phyloP scores from a whole-genome alignment of 2,797 vertebrate species.

The Carcharodon carcharias region DNA sequence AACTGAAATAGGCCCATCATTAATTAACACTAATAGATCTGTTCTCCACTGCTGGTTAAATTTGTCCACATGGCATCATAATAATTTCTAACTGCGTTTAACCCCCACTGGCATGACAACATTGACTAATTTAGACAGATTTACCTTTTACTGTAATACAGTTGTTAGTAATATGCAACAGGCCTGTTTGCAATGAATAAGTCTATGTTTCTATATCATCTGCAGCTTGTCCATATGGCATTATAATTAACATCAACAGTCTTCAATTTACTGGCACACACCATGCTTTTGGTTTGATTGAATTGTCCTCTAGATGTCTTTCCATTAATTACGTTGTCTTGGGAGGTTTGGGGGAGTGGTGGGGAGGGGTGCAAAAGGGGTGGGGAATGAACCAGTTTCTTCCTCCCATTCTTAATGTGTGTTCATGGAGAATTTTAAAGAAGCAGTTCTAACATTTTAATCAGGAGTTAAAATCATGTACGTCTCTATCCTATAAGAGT shows the following conservation, averaged over 20 bases:
- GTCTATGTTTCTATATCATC: background rate
- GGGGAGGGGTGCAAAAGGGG: no score
- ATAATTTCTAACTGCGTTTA: background rate
- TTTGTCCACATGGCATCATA: background rate
- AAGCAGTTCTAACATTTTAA: background rate
- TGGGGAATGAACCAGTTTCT: background rate
- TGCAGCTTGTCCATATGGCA: background rate
- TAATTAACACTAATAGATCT: background rate
- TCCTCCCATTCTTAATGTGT: background rate
- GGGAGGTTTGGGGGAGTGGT: background rate
- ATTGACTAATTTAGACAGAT: constrained; percentile 3
- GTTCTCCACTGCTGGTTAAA: background rate
- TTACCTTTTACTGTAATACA: background rate
- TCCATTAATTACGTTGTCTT: background rate
- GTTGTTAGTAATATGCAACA: background rate
- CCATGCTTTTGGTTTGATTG: background rate
- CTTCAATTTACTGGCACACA: background rate
- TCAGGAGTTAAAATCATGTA: background rate
- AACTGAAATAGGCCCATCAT: background rate
- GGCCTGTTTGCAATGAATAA: background rate
- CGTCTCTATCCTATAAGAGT: background rate
- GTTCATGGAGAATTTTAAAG: background rate
- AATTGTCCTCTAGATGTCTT: background rate
- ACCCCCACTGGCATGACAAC: background rate
- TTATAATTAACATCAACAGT: background rate